These are phyloP conservation scores for Venustoraphidia nigricollis DNA, from an alignment of 2,888 invertebrate species.

Conservation along the genomic window DNA sequence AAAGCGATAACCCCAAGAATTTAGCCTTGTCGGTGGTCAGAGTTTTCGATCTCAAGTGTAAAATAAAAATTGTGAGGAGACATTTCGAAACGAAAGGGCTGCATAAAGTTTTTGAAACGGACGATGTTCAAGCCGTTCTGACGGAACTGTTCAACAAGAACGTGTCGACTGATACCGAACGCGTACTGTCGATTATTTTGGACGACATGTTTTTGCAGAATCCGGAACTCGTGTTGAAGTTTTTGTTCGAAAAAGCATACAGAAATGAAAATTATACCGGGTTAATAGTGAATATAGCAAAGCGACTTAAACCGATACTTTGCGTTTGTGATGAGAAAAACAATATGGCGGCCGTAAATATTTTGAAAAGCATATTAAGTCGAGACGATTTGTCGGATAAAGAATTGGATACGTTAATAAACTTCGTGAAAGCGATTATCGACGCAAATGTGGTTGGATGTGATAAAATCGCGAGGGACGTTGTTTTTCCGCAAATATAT, in stretches of 20 bases:
- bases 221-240: not conserved
- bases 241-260: not conserved
- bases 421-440: too few species aligned
- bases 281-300: not conserved
- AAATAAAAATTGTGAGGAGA: not conserved
- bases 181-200: not conserved
- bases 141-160: constrained; percentile 1
- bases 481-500: too few species aligned
- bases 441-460: too few species aligned
- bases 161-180: not conserved
- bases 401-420: too few species aligned
- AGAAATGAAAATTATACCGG: not conserved
- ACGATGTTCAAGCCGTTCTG: not conserved
- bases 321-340: too few species aligned
- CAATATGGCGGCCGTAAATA: too few species aligned
- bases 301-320: not conserved
- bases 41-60: not conserved
- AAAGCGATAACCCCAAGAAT: not conserved
- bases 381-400: too few species aligned
- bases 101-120: not conserved
- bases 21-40: not conserved
- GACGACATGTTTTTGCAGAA: not conserved
- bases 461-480: too few species aligned
- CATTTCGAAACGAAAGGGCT: not conserved
- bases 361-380: too few species aligned